Conservation (phyloP, 2,113 vertebrate genomes). For the Sorex araneus region DNA sequence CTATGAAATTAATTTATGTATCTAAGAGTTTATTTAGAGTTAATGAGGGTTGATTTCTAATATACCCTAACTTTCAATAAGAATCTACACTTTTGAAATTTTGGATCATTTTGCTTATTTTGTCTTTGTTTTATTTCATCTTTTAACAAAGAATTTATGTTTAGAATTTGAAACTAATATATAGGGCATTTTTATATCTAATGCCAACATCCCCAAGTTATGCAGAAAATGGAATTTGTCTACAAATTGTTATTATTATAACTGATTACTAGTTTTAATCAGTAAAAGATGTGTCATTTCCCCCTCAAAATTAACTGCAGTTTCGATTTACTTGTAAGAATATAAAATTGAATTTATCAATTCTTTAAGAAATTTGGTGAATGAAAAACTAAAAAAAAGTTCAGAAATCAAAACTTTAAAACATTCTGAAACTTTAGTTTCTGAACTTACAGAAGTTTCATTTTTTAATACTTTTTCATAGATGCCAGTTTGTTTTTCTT, state of each 20-base stretch:
- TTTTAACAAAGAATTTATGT: not conserved
- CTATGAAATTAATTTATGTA: not conserved
- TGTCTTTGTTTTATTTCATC: not conserved
- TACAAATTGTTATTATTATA: slow-evolving; percentile 33
- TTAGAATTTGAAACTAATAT: slow-evolving; percentile 15
- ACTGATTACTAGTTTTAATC: not conserved
- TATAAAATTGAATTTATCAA: not conserved
- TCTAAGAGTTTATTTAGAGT: slow-evolving; percentile 10
- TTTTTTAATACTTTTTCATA: not conserved
- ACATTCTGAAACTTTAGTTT: not conserved
- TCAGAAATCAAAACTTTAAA: not conserved
- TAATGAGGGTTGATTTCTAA: slow-evolving; percentile 50
- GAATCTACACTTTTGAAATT: slow-evolving; percentile 4
- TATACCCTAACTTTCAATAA: not conserved
- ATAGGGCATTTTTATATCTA: not conserved
- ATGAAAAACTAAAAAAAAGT: not conserved
- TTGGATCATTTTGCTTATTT: slow-evolving; percentile 35
- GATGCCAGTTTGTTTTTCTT: not conserved
- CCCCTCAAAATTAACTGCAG: not conserved
- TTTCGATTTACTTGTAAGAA: not conserved
- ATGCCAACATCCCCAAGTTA: not conserved
- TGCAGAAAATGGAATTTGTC: not conserved
- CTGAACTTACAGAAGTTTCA: not conserved
- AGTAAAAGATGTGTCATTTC: not conserved
- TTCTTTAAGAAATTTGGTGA: not conserved